A percentile compares a stretch with the other conserved stretches of the same genome.
These are phyloP conservation scores for Ceratitis capitata DNA, from an alignment of 1,140 invertebrate genomes.

Conservation along the genomic window DNA sequence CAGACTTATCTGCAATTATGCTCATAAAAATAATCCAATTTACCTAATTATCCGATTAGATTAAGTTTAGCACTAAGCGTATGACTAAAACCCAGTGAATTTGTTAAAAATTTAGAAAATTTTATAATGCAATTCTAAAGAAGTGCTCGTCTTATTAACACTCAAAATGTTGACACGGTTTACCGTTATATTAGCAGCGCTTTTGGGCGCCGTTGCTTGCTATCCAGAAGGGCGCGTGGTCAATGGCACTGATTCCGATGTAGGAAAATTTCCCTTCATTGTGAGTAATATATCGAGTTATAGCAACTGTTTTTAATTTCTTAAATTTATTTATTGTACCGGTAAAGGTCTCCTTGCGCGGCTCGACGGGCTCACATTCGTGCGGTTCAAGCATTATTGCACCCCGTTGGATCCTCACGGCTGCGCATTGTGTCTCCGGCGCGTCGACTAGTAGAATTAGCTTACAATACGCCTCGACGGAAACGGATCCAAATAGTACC, in stretches of 20 bases:
- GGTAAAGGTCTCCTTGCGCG: conserved; percentile 54
- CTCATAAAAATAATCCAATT: not conserved
- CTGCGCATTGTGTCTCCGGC: conserved; percentile 70
- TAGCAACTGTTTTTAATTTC: not conserved
- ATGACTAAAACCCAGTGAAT: not conserved
- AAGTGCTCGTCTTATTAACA: not conserved
- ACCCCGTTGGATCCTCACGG: conserved; percentile 68
- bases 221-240: conserved; percentile 52
- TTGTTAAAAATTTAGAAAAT: not conserved
- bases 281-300: conserved; percentile 45
- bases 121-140: not conserved
- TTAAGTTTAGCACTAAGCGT: not conserved
- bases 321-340: not conserved
- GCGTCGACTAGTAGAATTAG: conserved; percentile 44
- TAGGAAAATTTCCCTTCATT: conserved; percentile 57
- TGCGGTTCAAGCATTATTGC: conserved; percentile 70
- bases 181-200: not conserved
- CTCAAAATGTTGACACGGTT: conserved; percentile 11
- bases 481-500: conserved; percentile 47
- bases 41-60: not conserved
- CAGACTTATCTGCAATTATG: too few species aligned
- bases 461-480: conserved; percentile 54
- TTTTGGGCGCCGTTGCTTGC: conserved; percentile 40
- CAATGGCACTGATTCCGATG: conserved; percentile 54
- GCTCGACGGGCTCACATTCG: conserved; percentile 65